Percentiles rank a stretch among this genome's conserved stretches.
phyloP scores from a whole-genome alignment of 2,888 invertebrate genomes.

The Temnothorax ravouxi region DNA sequence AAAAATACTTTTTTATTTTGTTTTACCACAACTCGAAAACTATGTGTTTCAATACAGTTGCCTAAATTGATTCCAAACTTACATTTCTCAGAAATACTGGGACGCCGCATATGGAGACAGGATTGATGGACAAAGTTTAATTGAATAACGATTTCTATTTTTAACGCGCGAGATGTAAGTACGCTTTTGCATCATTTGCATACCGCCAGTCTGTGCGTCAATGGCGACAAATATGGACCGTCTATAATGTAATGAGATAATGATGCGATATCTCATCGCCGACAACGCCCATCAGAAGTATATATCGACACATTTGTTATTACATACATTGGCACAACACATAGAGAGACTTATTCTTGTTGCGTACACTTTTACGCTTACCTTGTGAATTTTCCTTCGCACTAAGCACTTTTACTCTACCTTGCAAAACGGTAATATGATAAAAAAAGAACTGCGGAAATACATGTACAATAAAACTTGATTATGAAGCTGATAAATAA shows the following conservation, averaged over 20 bases:
- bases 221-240: slow-evolving; percentile 52
- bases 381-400: not conserved
- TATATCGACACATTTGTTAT: slow-evolving; percentile 37
- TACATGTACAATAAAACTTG: not conserved
- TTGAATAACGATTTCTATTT: slow-evolving; percentile 27
- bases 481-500: not conserved
- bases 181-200: slow-evolving; percentile 21
- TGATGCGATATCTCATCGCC: slow-evolving; percentile 40
- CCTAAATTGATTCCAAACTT: not conserved
- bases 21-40: not conserved
- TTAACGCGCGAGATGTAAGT: slow-evolving; percentile 10
- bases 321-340: slow-evolving; percentile 1
- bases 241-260: slow-evolving; percentile 43
- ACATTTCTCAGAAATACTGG: not conserved
- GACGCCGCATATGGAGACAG: not conserved
- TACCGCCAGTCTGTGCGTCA: slow-evolving; percentile 9
- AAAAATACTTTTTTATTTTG: not conserved
- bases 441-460: not conserved
- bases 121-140: slow-evolving; percentile 16
- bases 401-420: not conserved
- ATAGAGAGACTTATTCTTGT: not conserved
- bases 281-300: slow-evolving; percentile 51
- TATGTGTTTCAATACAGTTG: not conserved
- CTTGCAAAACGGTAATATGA: not conserved
- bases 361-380: not conserved